Conservation (phyloP, 2,888 invertebrate species). For the Mycalesis mineus region DNA sequence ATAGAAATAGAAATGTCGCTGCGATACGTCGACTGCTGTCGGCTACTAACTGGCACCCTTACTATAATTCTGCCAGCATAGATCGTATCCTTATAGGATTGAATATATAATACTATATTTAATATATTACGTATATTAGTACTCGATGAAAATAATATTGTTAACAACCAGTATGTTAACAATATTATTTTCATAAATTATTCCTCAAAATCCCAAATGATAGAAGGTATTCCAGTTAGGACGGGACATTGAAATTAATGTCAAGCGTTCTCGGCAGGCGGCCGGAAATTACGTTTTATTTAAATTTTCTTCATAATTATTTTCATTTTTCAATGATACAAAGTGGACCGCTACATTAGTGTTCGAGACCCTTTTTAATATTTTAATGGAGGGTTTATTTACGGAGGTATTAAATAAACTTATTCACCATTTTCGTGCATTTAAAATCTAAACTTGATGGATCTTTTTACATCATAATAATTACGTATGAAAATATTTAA, state of each 20-base stretch:
- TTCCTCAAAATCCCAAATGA: background rate
- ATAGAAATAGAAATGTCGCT: no score
- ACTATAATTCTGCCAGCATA: no score
- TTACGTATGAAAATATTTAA: background rate
- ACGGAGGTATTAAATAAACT: background rate
- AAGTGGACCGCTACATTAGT: slow-evolving; percentile 9
- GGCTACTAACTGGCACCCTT: no score
- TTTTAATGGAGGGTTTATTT: slow-evolving; percentile 6
- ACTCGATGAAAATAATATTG: background rate
- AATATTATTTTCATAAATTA: background rate
- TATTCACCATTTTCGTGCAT: background rate
- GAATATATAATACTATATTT: no score
- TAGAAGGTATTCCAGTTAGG: background rate
- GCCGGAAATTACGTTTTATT: slow-evolving; percentile 9
- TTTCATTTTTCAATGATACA: slow-evolving; percentile 37
- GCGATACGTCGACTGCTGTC: no score
- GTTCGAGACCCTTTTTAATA: slow-evolving; percentile 8
- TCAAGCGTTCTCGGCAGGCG: slow-evolving; percentile 38
- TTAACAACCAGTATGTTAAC: no score
- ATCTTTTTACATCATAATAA: background rate
- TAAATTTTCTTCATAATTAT: slow-evolving; percentile 51
- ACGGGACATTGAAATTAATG: slow-evolving; percentile 37
- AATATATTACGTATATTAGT: no score
- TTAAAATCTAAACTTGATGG: background rate
- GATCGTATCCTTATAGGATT: no score